These are phyloP conservation scores for Miopithecus talapoin DNA, from an alignment of 2,797 vertebrate species.

Conservation along the genomic window DNA sequence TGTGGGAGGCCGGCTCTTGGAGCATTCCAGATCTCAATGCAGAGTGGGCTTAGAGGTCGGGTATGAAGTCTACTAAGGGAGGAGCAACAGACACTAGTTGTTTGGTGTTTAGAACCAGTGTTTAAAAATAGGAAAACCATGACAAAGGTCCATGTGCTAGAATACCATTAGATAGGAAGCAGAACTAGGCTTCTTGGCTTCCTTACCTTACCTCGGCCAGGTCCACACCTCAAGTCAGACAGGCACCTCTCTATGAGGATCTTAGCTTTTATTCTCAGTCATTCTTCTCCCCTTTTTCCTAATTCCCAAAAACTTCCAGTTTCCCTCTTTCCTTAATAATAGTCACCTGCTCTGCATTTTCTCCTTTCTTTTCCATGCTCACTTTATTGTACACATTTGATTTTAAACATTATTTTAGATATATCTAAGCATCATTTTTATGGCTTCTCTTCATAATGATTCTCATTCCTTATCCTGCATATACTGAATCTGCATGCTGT, in stretches of 20 bases:
- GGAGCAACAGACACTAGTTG: too few species aligned
- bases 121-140: neutral
- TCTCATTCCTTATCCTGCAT: neutral
- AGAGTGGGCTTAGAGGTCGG: rapidly evolving
- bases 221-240: neutral
- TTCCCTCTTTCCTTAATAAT: neutral
- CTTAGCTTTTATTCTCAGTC: neutral
- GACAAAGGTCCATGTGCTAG: neutral
- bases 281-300: neutral
- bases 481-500: neutral
- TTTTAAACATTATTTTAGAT: neutral
- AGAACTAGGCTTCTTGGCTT: neutral
- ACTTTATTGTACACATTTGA: neutral
- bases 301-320: neutral
- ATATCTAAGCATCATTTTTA: neutral
- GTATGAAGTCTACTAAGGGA: neutral
- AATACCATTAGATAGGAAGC: neutral
- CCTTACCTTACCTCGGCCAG: neutral
- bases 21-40: neutral
- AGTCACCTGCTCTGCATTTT: neutral
- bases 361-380: neutral
- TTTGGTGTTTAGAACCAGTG: neutral
- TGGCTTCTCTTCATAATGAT: neutral
- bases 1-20: neutral
- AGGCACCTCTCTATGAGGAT: neutral